phyloP scores from a whole-genome alignment of 2,797 vertebrate genomes.

The Macrochelys suwanniensis region DNA sequence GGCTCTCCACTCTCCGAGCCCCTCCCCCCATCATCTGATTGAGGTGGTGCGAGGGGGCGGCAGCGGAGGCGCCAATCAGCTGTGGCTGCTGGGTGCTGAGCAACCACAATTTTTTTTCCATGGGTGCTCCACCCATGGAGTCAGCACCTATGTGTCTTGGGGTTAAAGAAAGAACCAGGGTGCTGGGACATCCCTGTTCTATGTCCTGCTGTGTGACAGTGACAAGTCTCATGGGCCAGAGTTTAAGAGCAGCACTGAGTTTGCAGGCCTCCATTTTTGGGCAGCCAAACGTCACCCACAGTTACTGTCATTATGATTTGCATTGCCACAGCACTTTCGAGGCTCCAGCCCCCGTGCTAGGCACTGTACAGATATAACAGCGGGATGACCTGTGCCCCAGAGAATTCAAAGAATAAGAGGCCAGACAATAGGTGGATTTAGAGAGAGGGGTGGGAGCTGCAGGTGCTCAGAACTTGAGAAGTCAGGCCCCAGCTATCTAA shows the following conservation, averaged over 20 bases:
- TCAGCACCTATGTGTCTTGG: neutral
- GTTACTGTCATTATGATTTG: neutral
- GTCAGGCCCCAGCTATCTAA: neutral
- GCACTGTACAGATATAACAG: neutral
- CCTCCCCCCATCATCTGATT: neutral
- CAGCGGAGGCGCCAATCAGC: no score
- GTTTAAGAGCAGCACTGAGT: neutral
- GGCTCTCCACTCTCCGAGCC: neutral
- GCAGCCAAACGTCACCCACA: neutral
- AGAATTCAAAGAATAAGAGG: neutral
- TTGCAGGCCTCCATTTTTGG: neutral
- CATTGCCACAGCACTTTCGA: neutral
- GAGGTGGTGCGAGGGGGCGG: no score
- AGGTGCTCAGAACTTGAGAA: neutral
- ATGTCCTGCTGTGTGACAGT: neutral
- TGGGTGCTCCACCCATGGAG: no score
- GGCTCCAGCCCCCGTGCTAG: neutral
- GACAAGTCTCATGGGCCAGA: neutral
- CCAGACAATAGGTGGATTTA: neutral
- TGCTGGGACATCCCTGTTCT: neutral
- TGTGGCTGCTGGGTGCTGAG: no score
- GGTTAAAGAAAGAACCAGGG: neutral
- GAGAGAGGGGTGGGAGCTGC: rapidly evolving
- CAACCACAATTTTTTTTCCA: no score
- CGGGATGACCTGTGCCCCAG: neutral